These are phyloP conservation scores for Anagyrus pseudococci DNA, from an alignment of 2,888 invertebrate species.

Conservation along the genomic window DNA sequence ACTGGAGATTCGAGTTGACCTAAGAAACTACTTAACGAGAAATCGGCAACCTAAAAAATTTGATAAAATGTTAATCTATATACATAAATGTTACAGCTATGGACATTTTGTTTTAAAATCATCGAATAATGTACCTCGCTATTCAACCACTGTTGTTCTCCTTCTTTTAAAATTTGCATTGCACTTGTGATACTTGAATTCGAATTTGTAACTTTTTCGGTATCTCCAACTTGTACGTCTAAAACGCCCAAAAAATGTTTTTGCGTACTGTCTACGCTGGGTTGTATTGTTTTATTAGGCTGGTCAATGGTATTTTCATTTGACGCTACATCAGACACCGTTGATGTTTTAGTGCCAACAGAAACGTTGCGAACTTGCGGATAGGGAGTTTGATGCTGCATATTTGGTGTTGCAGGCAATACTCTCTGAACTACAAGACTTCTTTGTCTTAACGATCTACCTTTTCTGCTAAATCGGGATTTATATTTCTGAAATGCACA, in stretches of 20 bases:
- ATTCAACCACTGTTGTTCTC: conserved; percentile 76
- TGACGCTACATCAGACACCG: conserved; percentile 33
- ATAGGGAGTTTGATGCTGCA: conserved; percentile 35
- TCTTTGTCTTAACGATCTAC: conserved; percentile 62
- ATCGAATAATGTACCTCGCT: conserved; percentile 66
- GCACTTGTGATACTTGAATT: conserved; percentile 60
- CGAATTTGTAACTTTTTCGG: conserved; percentile 50
- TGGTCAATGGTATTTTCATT: conserved; percentile 38
- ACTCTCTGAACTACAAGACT: conserved; percentile 80
- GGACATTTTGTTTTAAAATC: too few relatives aligned
- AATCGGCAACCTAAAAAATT: conserved; percentile 72
- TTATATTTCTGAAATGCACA: conserved; percentile 59
- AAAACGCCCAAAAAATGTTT: conserved; percentile 51
- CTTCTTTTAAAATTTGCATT: conserved; percentile 58
- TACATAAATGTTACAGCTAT: conserved; percentile 1
- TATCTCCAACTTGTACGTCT: conserved; percentile 40
- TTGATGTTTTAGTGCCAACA: conserved; percentile 39
- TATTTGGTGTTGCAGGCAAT: conserved; percentile 72
- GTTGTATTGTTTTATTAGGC: conserved; percentile 31
- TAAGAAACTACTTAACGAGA: conserved; percentile 85
- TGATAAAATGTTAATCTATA: conserved; percentile 40
- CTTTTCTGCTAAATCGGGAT: conserved; percentile 61
- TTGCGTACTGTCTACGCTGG: conserved; percentile 28
- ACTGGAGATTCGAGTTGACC: conserved; percentile 79
- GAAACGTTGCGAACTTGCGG: conserved; percentile 41